A percentile compares a stretch with the other conserved stretches of the same genome.
phyloP scores from a whole-genome alignment of 2,113 vertebrate genomes.

The Triplophysa rosa region DNA sequence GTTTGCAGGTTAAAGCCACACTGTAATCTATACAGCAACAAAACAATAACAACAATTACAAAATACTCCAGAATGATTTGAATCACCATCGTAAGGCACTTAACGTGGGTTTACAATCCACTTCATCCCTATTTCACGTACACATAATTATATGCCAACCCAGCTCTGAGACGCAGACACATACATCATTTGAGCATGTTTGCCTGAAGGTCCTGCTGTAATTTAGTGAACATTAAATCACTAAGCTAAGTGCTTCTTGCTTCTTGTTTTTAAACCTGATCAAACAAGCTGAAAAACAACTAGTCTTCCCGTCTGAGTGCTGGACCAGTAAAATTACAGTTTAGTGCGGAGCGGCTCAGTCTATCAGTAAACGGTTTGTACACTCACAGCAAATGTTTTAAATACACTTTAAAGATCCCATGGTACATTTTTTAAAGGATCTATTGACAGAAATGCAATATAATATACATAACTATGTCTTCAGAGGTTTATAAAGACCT shows the following conservation, averaged over 20 bases:
- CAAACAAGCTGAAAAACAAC: constrained; percentile 25
- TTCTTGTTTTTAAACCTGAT: constrained; percentile 13
- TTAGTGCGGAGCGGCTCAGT: not conserved
- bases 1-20: not conserved
- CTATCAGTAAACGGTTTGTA: constrained; percentile 23
- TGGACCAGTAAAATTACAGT: constrained; percentile 22
- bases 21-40: constrained; percentile 29
- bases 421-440: too few relatives aligned
- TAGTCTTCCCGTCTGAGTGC: not conserved
- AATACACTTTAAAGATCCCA: too few relatives aligned
- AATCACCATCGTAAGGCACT: constrained; percentile 21
- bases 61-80: constrained; percentile 18
- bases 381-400: not conserved
- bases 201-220: constrained; percentile 29
- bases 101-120: constrained; percentile 18
- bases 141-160: constrained; percentile 5
- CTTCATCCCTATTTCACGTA: constrained; percentile 13
- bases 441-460: too few relatives aligned
- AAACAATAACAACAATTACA: constrained; percentile 36
- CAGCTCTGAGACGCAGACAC: constrained; percentile 14
- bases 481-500: too few relatives aligned
- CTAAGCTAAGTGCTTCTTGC: constrained; percentile 37
- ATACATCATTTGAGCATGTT: constrained; percentile 12
- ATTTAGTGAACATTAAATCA: constrained; percentile 20
- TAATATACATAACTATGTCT: too few relatives aligned